phyloP scores from a whole-genome alignment of 2,888 invertebrate species.

The Eutolmus rufibarbis region DNA sequence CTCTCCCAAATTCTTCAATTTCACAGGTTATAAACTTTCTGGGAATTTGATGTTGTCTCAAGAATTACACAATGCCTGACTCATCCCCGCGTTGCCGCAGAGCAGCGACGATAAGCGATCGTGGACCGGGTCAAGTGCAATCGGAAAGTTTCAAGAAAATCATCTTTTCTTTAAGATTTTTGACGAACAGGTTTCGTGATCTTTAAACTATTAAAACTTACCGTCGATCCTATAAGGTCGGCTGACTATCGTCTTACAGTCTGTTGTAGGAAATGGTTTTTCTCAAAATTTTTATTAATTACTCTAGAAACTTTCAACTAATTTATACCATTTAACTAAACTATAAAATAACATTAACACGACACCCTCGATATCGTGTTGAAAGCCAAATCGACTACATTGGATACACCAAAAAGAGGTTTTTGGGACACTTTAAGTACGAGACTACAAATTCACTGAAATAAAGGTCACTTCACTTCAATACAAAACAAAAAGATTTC shows the following conservation, averaged over 20 bases:
- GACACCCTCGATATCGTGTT: slow-evolving; percentile 38
- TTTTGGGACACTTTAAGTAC: not conserved
- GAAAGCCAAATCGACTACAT: slow-evolving; percentile 42
- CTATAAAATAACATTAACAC: not conserved
- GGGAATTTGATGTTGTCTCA: not conserved
- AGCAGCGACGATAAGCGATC: not conserved
- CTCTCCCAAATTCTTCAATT: not conserved
- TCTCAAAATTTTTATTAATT: not conserved
- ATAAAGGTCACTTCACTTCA: not conserved
- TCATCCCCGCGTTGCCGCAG: not conserved
- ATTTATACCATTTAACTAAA: not conserved
- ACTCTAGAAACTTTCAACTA: not conserved
- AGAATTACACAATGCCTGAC: not conserved
- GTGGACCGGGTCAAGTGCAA: not conserved
- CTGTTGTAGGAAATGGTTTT: slow-evolving; percentile 7
- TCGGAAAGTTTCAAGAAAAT: not conserved
- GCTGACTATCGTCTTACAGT: not conserved
- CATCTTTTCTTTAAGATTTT: not conserved
- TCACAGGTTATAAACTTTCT: not conserved
- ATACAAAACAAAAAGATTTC: not conserved
- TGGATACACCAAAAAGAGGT: slow-evolving; percentile 25
- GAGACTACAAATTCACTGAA: not conserved
- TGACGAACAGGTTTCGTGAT: not conserved
- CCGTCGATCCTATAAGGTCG: not conserved
- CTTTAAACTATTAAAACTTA: not conserved